Base-by-base conservation (phyloP, 2,113 vertebrate species). In the Mugil cephalus region DNA sequence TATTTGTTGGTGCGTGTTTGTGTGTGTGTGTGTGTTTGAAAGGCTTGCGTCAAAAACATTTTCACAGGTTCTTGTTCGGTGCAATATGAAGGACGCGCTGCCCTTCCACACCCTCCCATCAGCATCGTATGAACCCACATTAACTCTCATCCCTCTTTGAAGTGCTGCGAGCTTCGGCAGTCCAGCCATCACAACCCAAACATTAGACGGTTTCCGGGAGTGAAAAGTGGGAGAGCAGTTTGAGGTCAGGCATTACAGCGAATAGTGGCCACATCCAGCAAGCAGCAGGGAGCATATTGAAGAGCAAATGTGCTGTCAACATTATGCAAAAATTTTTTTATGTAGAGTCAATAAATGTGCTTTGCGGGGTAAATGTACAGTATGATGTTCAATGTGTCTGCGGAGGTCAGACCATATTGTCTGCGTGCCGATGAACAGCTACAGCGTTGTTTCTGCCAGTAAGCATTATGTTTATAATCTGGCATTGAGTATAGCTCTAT, bases 201-300 rank as follows among this genome's bases (percentile, higher is more conserved):
- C 85, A 80, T 88, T 82, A 82, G 67, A 67, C 54, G 35, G 79
- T 79, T 81, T 73, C 83, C 43, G 66, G 80, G 80, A 47, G 78
- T 18, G 74, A 72, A 81, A 85, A 77, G 78, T 53, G 35, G 52
- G 61, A 60, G 75, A 86, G 86, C 70, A 80, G 84, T 87, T 74
- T 76, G 68, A 88, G 84, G 84, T 84, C 81, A 77, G 75, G 72
- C 70, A 72, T 87, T 67, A 83, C 72, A 62, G 80, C n/a, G 51
- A 86, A 78, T 50, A 46, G 53, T 45, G 47, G 70, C 76, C 75
- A 82, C 81, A 84, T 86, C 80, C 79, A 83, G 80, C 72, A 76
- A 75, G 24, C 77, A 80, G 80, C 84, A n/a, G 79, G 79, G 72
- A 74, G 68, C 75, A 68, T 58, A 61, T 34, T 64, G 74, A 50